Base-by-base conservation (phyloP, 2,113 vertebrate species). In the Bubo blakistoni region DNA sequence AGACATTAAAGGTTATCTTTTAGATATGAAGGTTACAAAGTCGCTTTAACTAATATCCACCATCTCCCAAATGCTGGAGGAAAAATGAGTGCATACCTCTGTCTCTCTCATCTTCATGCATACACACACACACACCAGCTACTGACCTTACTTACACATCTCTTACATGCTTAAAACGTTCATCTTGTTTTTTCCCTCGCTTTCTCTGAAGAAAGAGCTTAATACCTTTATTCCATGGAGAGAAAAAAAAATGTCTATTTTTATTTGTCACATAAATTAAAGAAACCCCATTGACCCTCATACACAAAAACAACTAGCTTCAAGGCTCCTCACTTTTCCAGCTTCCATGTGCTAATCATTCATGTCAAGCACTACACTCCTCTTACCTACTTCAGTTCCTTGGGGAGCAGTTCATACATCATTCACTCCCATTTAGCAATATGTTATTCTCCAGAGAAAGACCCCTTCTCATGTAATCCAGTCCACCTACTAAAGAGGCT, bases 101-200 rank as follows among this genome's bases (percentile, higher is more conserved):
- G 7, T 51, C 19, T 59, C 49, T n/a, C 27, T 70, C n/a, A 38
- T 38, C 70, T 57, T 44, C 46, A 26, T 22, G 34, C 46, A 54
- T 8, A 42, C 13, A 42, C 20, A 58, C 11, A 38, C 2, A 8
- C 13, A 38, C 2, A 8, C 13, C 24, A 54, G 2, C 1, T 8
- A 17, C 24, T 88, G 49, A 84, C 40, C 38, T 69, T 51, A 62
- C 0, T 3, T 5, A 38, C 6, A 13, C 6, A 13, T 18, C 18
- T 61, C 42, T 51, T n/a, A 32, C 10, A 13, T 10, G 14, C 14
- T 63, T 27, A 65, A 86, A 87, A 65, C 57, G 7, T 6, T 34
- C 16, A 36, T 51, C 40, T 63, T 36, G 36, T 2, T 16, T 44
- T 74, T 24, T 26, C 0, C 36, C 34, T 4, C 36, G 10, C 25